Conservation (phyloP, 2,797 vertebrate genomes). For the Oryzias sinensis region DNA sequence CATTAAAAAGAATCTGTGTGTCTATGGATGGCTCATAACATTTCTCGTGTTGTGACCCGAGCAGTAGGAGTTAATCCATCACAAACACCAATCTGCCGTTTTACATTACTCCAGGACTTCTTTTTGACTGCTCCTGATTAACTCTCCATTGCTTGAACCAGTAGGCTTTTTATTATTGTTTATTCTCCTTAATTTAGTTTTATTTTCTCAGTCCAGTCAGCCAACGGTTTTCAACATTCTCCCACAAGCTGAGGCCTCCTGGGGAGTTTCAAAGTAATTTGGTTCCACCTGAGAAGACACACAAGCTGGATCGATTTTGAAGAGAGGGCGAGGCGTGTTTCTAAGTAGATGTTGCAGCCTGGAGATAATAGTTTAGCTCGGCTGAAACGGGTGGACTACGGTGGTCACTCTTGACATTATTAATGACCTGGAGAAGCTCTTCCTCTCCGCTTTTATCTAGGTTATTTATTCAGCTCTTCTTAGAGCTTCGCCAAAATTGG, state of each 20-base stretch:
- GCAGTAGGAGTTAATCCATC: constrained; percentile 18
- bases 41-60: constrained; percentile 14
- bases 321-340: constrained; percentile 38
- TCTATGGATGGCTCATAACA: constrained; percentile 11
- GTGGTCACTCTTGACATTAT: constrained; percentile 54
- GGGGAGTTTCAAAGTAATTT: constrained; percentile 67
- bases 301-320: constrained; percentile 66
- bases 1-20: not conserved
- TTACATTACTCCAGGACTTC: constrained; percentile 34
- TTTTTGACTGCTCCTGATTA: constrained; percentile 29
- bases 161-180: constrained; percentile 55
- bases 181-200: constrained; percentile 66
- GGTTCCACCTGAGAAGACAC: constrained; percentile 70
- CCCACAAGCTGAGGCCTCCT: constrained; percentile 38
- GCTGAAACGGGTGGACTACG: constrained; percentile 47
- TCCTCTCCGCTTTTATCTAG: constrained; percentile 46
- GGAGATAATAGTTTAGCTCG: constrained; percentile 69
- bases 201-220: constrained; percentile 53
- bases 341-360: constrained; percentile 56
- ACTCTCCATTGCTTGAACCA: constrained; percentile 27
- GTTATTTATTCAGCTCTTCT: constrained; percentile 30
- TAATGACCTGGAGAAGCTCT: constrained; percentile 55
- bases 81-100: constrained; percentile 39
- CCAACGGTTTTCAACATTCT: constrained; percentile 55
- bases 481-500: constrained; percentile 15